Percentiles rank a stretch among this genome's conserved stretches.
Evolutionary conservation across 1,140 invertebrate genomes (phyloP).

Genomic region (Aradophagus sp.): DNA sequence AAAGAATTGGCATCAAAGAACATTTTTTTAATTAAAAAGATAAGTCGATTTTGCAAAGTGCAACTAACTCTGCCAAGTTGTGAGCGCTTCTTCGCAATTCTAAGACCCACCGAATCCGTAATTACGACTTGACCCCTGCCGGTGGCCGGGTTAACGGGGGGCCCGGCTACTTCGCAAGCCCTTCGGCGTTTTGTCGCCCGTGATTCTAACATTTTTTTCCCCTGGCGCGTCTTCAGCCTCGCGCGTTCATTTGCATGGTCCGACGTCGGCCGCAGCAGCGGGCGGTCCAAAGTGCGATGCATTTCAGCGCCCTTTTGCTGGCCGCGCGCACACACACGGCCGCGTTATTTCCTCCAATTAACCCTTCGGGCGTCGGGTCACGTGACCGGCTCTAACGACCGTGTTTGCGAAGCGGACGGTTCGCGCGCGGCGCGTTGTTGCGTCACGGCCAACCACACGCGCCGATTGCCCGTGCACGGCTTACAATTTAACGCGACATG

Average conservation of each 20-base stretch:
- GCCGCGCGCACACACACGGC: conserved; percentile 63
- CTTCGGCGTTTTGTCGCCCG: conserved; percentile 29
- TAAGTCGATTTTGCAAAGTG: no score
- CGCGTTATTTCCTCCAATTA: conserved; percentile 75
- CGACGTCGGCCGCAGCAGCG: conserved; percentile 47
- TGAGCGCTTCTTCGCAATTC: no score
- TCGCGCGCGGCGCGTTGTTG: conserved; percentile 36
- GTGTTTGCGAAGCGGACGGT: conserved; percentile 68
- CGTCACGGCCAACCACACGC: conserved; percentile 55
- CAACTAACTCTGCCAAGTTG: no score
- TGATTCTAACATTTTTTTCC: conserved; percentile 7
- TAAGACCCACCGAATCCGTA: no score
- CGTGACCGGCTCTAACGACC: conserved; percentile 73
- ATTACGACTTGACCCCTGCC: no score
- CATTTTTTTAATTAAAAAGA: no score
- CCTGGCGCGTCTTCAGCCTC: conserved; percentile 36
- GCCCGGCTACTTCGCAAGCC: conserved; percentile 1
- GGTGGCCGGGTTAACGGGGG: conserved; percentile 66
- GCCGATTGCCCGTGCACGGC: conserved; percentile 52
- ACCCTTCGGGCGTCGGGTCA: conserved; percentile 70
- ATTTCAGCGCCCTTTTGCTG: conserved; percentile 40
- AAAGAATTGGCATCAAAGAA: no score
- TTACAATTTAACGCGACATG: conserved; percentile 53
- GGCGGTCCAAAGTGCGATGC: conserved; percentile 59
- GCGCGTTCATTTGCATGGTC: conserved; percentile 66